Evolutionary conservation across 2,888 invertebrate species (phyloP).

Genomic region (Kryphioiulus occultus): DNA sequence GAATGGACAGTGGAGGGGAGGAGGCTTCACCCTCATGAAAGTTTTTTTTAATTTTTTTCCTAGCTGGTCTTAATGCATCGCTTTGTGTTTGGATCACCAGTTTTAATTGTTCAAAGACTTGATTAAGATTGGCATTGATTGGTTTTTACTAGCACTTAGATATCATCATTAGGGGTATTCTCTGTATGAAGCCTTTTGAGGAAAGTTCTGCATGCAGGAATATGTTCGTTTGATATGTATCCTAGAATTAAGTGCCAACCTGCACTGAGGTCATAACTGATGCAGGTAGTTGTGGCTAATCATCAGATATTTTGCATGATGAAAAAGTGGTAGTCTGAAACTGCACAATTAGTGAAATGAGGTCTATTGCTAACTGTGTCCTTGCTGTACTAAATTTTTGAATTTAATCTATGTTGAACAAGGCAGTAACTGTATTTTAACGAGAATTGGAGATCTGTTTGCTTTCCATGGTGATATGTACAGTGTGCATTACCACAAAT

Average conservation of each 20-base stretch:
- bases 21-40: background rate
- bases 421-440: no score
- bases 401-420: no score
- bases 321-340: no score
- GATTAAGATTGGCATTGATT: constrained; percentile 33
- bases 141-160: constrained; percentile 32
- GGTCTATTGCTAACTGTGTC: no score
- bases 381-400: no score
- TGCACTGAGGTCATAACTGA: no score
- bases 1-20: constrained; percentile 15
- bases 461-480: no score
- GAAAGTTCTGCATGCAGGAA: background rate
- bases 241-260: background rate
- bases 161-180: background rate
- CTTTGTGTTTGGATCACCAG: background rate
- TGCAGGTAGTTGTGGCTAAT: no score
- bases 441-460: no score
- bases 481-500: no score
- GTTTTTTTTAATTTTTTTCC: background rate
- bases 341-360: no score
- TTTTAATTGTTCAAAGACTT: constrained; percentile 10
- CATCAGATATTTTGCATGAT: no score
- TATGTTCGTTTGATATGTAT: background rate
- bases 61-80: background rate
- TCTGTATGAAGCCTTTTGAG: background rate